Evolutionary conservation across 92 coral and sea anemone genomes (phyloP).

Genomic region (Epizoanthus illoricatus): DNA sequence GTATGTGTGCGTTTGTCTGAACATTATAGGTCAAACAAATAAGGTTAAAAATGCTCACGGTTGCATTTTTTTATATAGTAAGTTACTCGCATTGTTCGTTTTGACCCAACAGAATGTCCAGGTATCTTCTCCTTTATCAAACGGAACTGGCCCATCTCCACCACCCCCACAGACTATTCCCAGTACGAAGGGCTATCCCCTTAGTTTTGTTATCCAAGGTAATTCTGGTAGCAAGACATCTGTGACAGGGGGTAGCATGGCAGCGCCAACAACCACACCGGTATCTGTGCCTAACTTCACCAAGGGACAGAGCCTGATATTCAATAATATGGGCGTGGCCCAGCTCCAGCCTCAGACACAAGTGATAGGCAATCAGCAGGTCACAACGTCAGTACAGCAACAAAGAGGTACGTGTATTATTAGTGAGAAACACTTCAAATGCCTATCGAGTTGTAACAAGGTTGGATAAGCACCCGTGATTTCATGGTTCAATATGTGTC

Average conservation of each 20-base stretch:
- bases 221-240: conserved; percentile 48
- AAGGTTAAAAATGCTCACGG: not conserved
- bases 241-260: conserved; percentile 33
- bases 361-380: conserved; percentile 73
- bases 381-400: conserved; percentile 67
- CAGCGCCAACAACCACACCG: conserved; percentile 51
- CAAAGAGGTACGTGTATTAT: conserved; percentile 61
- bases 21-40: not conserved
- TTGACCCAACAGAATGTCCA: conserved; percentile 39
- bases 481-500: too few species aligned
- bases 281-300: conserved; percentile 49
- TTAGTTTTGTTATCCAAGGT: conserved; percentile 87
- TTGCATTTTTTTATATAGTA: not conserved
- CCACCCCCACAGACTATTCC: conserved; percentile 75
- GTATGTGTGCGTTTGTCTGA: not conserved
- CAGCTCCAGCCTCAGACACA: conserved; percentile 81
- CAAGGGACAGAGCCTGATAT: conserved; percentile 88
- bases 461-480: too few species aligned
- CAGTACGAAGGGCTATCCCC: conserved; percentile 75
- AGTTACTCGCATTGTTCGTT: not conserved
- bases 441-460: too few species aligned
- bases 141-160: conserved; percentile 94
- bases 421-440: too few species aligned
- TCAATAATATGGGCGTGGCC: conserved; percentile 89
- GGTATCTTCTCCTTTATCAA: conserved; percentile 71